Percentiles rank a stretch among this genome's conserved stretches.
These are phyloP conservation scores for Merluccius polli DNA, from an alignment of 2,797 vertebrate species.

Conservation along the genomic window DNA sequence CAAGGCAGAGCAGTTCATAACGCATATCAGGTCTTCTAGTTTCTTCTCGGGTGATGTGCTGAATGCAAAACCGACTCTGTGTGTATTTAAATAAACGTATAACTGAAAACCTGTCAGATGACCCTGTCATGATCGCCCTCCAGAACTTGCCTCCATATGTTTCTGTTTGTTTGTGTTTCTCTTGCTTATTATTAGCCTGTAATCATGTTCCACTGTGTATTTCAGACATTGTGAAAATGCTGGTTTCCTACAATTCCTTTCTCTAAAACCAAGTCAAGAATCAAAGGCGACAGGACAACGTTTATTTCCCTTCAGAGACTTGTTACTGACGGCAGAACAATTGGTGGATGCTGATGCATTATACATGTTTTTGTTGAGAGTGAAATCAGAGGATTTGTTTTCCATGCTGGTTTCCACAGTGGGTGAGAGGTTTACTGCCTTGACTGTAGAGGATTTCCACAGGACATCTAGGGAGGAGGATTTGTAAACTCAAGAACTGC, in stretches of 20 bases:
- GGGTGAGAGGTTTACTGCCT: slow-evolving; percentile 17
- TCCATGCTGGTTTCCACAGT: slow-evolving; percentile 35
- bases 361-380: slow-evolving; percentile 65
- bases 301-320: slow-evolving; percentile 64
- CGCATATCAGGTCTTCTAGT: too few species aligned
- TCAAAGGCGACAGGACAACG: slow-evolving; percentile 43
- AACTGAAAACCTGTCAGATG: too few species aligned
- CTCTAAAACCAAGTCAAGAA: slow-evolving; percentile 26
- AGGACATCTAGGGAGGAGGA: background rate
- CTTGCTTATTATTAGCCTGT: background rate
- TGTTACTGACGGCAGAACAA: slow-evolving; percentile 53
- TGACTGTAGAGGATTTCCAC: background rate
- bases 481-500: too few species aligned
- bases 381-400: slow-evolving; percentile 42
- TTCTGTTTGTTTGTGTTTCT: background rate
- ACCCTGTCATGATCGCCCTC: background rate
- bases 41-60: too few species aligned
- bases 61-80: too few species aligned
- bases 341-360: slow-evolving; percentile 59
- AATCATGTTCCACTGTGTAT: background rate
- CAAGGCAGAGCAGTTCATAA: background rate
- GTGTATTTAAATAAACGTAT: too few species aligned
- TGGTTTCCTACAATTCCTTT: slow-evolving; percentile 20
- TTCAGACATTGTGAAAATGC: background rate
- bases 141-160: background rate